phyloP scores from a whole-genome alignment of 2,797 vertebrate genomes.

The Nothura maculosa region DNA sequence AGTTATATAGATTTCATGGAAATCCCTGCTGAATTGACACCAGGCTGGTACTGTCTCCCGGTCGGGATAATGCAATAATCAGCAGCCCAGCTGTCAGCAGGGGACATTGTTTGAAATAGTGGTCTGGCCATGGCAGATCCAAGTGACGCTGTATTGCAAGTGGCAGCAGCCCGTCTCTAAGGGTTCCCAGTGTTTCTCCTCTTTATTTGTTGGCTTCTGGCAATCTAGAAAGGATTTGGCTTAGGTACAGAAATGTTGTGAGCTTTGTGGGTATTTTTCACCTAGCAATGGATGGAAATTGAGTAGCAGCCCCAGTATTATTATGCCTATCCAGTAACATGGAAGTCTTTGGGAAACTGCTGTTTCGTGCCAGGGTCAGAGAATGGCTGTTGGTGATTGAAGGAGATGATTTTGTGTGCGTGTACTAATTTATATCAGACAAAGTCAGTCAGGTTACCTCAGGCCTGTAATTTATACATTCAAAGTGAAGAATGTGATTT shows the following conservation, averaged over 20 bases:
- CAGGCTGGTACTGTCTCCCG: neutral
- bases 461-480: neutral
- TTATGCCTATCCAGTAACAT: neutral
- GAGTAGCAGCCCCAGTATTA: neutral
- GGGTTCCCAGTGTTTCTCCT: neutral
- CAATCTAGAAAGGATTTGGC: neutral
- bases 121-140: neutral
- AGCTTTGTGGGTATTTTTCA: constrained; percentile 7
- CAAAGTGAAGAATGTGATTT: neutral
- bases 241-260: constrained; percentile 11
- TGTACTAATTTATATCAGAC: neutral
- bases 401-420: neutral
- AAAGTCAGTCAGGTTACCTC: neutral
- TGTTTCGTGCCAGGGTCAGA: neutral
- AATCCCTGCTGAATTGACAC: neutral
- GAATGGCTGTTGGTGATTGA: neutral
- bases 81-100: neutral
- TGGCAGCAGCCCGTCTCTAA: neutral
- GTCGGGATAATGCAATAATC: neutral
- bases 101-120: neutral
- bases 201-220: constrained; percentile 47
- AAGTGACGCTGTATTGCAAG: neutral
- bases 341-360: neutral
- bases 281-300: neutral
- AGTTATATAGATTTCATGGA: neutral